Conservation (phyloP, 2,113 vertebrate species). For the Nothobranchius furzeri region DNA sequence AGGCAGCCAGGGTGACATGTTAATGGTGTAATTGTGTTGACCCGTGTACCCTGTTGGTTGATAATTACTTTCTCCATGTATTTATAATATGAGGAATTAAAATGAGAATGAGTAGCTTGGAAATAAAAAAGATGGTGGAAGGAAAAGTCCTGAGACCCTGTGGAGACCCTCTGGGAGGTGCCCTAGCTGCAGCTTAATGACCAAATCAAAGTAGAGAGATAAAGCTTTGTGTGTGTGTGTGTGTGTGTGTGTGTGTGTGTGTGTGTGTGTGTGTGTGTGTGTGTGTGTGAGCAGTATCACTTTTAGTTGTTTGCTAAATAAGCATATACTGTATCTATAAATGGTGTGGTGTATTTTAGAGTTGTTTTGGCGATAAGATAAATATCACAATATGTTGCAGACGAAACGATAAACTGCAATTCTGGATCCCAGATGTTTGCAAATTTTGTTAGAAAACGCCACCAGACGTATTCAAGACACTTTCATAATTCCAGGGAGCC, state of each 20-base stretch:
- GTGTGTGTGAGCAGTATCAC: slow-evolving; percentile 16
- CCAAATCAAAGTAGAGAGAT: slow-evolving; percentile 44
- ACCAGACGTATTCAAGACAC: too few species aligned
- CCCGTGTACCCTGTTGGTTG: slow-evolving; percentile 57
- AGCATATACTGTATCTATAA: too few species aligned
- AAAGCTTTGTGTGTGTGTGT: not conserved
- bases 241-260: not conserved
- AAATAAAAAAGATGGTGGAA: slow-evolving; percentile 29
- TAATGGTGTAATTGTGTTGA: slow-evolving; percentile 69
- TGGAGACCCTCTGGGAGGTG: slow-evolving; percentile 41
- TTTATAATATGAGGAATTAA: slow-evolving; percentile 62
- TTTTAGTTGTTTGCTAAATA: slow-evolving; percentile 18
- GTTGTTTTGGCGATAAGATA: too few species aligned
- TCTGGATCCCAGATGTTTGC: too few species aligned
- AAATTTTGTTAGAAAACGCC: too few species aligned
- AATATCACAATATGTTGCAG: not conserved
- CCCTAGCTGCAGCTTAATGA: slow-evolving; percentile 45
- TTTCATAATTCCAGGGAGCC: too few species aligned
- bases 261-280: slow-evolving; percentile 6
- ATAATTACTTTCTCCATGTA: slow-evolving; percentile 68
- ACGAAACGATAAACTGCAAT: not conserved
- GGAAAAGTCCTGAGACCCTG: slow-evolving; percentile 31
- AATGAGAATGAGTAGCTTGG: slow-evolving; percentile 22
- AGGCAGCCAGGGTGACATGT: slow-evolving; percentile 63
- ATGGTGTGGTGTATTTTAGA: too few species aligned